Evolutionary conservation across 2,113 vertebrate species (phyloP).

Genomic region (Hippocampus barbouri): DNA sequence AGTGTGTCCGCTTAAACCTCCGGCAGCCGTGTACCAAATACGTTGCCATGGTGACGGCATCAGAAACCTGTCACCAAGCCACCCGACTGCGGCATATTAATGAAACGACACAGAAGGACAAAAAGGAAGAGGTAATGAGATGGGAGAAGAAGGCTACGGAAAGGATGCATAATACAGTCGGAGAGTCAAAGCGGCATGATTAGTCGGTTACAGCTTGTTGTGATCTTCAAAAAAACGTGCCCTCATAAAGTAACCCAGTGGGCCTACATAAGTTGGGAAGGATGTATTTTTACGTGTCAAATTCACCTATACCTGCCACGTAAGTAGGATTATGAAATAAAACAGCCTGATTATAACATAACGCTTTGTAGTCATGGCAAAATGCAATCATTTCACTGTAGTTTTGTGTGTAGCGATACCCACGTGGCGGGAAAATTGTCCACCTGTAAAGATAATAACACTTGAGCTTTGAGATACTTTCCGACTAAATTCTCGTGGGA

Average conservation of each 20-base stretch:
- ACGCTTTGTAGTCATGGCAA: background rate
- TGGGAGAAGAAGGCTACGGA: background rate
- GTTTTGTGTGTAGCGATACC: background rate
- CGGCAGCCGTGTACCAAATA: slow-evolving; percentile 44
- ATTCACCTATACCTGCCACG: background rate
- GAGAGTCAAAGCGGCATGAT: background rate
- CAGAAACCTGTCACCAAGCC: slow-evolving; percentile 44
- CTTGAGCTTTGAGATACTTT: background rate
- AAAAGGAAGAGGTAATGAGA: slow-evolving; percentile 11
- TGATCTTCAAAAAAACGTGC: background rate
- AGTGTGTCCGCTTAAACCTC: slow-evolving; percentile 10
- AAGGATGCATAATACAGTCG: slow-evolving; percentile 6
- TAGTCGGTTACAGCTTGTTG: background rate
- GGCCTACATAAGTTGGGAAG: background rate
- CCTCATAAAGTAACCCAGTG: background rate
- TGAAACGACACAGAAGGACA: slow-evolving; percentile 34
- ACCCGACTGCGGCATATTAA: slow-evolving; percentile 46
- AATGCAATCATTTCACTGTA: background rate
- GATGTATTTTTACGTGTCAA: background rate
- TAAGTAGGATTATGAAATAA: background rate
- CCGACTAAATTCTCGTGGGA: background rate
- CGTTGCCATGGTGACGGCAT: slow-evolving; percentile 65
- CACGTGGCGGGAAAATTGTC: background rate
- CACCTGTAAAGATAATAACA: background rate
- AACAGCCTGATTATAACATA: background rate